These are phyloP conservation scores for Masticophis lateralis DNA, from an alignment of 2,797 vertebrate genomes.

Conservation along the genomic window DNA sequence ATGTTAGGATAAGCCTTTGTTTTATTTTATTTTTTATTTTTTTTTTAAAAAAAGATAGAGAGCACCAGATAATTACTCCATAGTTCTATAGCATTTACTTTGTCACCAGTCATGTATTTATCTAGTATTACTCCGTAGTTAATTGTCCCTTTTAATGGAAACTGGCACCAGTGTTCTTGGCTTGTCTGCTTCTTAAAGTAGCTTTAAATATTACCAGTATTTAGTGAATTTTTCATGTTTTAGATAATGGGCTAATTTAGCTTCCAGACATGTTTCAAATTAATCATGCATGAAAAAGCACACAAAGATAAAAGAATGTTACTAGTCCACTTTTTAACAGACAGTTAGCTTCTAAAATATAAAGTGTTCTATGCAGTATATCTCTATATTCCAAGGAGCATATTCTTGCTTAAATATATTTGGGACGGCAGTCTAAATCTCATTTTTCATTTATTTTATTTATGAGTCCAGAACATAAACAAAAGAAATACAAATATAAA, in stretches of 20 bases:
- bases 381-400: neutral
- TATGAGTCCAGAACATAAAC: neutral
- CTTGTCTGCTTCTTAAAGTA: constrained; percentile 50
- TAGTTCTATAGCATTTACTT: constrained; percentile 63
- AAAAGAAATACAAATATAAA: neutral
- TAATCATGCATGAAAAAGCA: neutral
- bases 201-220: constrained; percentile 38
- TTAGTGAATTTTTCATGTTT: neutral
- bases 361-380: neutral
- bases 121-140: constrained; percentile 56
- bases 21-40: constrained; percentile 46
- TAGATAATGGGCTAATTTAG: neutral
- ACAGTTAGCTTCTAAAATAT: neutral
- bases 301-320: neutral
- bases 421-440: neutral
- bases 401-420: neutral
- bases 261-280: neutral
- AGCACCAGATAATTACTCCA: constrained; percentile 70
- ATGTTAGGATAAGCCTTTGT: constrained; percentile 72
- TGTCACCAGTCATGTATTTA: constrained; percentile 65
- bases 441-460: neutral
- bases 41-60: constrained; percentile 51
- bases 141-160: constrained; percentile 60
- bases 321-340: neutral
- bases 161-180: constrained; percentile 44